Base-by-base conservation (phyloP, 2,797 vertebrate species). In the Acanthurus tractus region DNA sequence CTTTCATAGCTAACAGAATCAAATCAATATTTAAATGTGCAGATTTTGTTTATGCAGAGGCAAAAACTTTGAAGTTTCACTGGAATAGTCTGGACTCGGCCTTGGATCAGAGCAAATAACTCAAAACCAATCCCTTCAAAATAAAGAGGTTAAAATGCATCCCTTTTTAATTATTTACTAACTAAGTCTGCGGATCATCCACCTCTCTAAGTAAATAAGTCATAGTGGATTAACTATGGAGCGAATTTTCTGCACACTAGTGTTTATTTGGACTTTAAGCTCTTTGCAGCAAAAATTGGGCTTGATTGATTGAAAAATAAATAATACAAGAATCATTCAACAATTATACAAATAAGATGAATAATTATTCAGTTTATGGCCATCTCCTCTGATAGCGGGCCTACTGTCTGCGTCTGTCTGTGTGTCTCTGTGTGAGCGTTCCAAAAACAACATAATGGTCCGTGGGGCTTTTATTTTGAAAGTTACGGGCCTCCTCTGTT, bases 391-490 rank as follows among this genome's bases (percentile, higher is more conserved):
- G 23, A 40, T 45, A 29, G 8, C 1, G 7, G 17, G 25, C 25
- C 25, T 29, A 29, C 25, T 29, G 25, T 29, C 25, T 29, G 25
- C 25, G 25, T 29, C 3, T 29, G 25, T 4, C 5, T 29, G 25
- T 29, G 25, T 29, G 25, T 4, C 45, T 15, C 45, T 46, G 45
- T 6, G 9, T 23, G 8, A 61, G 6, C 36, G 25, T 18, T 52
- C 18, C 14, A 11, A 34, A n/a, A 59, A 14, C 15, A 64, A 44
- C 14, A 34, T 17, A 29, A 52, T 46, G 6, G 13, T 25, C 3
- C 25, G 29, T 7, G 4, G 8, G 38, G 18, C 70, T 82, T 86
- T 88, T 88, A 90, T 83, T 88, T 74, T 87, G 83, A 88, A 88
- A 84, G 64, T 12, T 4, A 1, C 14, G 46, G 52, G 83, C 83